Percentiles rank a stretch among this genome's conserved stretches.
Evolutionary conservation across 2,888 invertebrate genomes (phyloP).

Genomic region (Ceramica pisi): DNA sequence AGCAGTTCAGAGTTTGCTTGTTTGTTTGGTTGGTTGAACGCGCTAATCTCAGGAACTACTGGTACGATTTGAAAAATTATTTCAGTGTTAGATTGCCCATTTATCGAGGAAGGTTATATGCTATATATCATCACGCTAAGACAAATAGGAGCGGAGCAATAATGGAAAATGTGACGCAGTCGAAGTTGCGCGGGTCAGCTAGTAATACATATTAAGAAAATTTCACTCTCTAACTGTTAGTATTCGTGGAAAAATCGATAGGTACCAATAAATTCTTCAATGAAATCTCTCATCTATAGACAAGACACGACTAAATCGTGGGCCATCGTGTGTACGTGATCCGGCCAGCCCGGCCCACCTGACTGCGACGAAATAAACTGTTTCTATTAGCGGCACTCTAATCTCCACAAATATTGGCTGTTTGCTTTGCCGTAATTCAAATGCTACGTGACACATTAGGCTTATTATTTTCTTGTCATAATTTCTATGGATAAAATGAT

Average conservation of each 20-base stretch:
- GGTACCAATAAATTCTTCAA: background rate
- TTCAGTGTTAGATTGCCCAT: too few relatives aligned
- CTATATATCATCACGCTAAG: too few relatives aligned
- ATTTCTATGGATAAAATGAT: conserved; percentile 21
- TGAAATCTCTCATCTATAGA: conserved; percentile 16
- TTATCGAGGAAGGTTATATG: too few relatives aligned
- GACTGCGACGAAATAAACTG: conserved; percentile 70
- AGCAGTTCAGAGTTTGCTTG: too few relatives aligned
- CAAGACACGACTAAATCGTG: conserved; percentile 40
- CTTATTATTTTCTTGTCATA: conserved; percentile 70
- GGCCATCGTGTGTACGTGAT: conserved; percentile 62
- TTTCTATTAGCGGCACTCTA: conserved; percentile 76
- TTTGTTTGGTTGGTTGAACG: too few relatives aligned
- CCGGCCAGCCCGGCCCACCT: conserved; percentile 60
- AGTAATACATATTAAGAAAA: too few relatives aligned
- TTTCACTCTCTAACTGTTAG: too few relatives aligned
- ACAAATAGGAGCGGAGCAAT: too few relatives aligned
- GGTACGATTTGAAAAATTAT: too few relatives aligned
- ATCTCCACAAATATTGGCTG: conserved; percentile 82
- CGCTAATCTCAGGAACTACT: too few relatives aligned
- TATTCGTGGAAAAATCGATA: background rate
- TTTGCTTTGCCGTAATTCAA: conserved; percentile 79
- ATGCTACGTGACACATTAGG: conserved; percentile 79
- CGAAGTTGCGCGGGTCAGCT: too few relatives aligned
- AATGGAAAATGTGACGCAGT: too few relatives aligned